Evolutionary conservation across 2,797 vertebrate species (phyloP).

Genomic region (Xenops minutus): DNA sequence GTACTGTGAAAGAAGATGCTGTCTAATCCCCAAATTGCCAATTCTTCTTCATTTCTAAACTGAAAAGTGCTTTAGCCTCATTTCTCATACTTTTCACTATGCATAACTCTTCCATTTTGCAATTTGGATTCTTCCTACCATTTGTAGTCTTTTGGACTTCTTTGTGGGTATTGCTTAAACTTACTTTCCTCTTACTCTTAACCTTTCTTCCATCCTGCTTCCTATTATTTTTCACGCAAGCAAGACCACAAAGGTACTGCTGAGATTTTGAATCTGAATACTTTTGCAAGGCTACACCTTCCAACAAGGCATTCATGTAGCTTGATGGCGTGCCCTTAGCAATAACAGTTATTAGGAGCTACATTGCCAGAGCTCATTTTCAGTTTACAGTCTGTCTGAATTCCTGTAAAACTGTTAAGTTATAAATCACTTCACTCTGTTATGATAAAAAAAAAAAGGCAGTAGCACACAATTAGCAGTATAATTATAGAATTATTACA

Average conservation of each 20-base stretch:
- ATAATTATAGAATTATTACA: conserved; percentile 37
- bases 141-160: background rate
- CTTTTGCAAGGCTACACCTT: background rate
- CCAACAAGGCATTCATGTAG: background rate
- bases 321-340: background rate
- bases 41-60: background rate
- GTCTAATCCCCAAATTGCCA: background rate
- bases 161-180: background rate
- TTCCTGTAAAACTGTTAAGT: conserved; percentile 30
- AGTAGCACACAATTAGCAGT: conserved; percentile 51
- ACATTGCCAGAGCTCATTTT: background rate
- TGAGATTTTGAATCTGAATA: background rate
- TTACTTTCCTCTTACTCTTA: background rate
- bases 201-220: background rate
- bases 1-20: background rate
- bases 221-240: background rate
- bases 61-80: background rate
- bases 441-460: conserved; percentile 21
- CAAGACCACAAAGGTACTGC: background rate
- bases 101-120: background rate
- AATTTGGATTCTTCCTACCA: background rate
- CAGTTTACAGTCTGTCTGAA: conserved; percentile 16
- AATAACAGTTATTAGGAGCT: background rate
- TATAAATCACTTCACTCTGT: conserved; percentile 39
- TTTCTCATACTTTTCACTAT: background rate